Conservation (phyloP, 2,888 invertebrate species). For the Sialis lutaria region DNA sequence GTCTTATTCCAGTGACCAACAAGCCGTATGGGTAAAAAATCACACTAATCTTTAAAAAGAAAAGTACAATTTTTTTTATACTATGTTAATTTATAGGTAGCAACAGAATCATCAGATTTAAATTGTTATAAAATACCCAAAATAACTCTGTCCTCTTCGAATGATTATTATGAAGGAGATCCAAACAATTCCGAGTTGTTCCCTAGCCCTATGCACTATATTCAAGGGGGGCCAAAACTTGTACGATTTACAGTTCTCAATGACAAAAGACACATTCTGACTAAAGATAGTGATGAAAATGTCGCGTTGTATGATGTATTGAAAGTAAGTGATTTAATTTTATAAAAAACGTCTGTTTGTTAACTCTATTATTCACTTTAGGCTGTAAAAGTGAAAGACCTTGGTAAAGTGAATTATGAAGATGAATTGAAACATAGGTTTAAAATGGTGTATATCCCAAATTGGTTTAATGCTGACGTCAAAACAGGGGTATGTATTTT, state of each 20-base stretch:
- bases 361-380: slow-evolving; percentile 16
- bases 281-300: slow-evolving; percentile 83
- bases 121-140: slow-evolving; percentile 27
- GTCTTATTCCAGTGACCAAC: slow-evolving; percentile 56
- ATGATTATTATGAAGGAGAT: slow-evolving; percentile 18
- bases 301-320: slow-evolving; percentile 90
- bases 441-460: slow-evolving; percentile 90
- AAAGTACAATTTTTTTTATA: background rate
- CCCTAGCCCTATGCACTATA: slow-evolving; percentile 29
- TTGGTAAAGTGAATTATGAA: slow-evolving; percentile 82
- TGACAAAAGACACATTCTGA: slow-evolving; percentile 89
- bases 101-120: slow-evolving; percentile 46
- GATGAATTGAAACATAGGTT: slow-evolving; percentile 82
- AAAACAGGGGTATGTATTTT: slow-evolving; percentile 73
- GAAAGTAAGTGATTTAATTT: slow-evolving; percentile 37
- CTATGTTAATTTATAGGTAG: slow-evolving; percentile 21
- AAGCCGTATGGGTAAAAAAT: slow-evolving; percentile 26
- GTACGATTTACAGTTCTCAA: slow-evolving; percentile 84
- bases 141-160: slow-evolving; percentile 20
- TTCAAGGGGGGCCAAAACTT: slow-evolving; percentile 85
- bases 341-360: background rate
- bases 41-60: too few relatives aligned
- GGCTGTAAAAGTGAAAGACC: slow-evolving; percentile 72
- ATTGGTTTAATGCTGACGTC: slow-evolving; percentile 97
- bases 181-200: slow-evolving; percentile 16